phyloP scores from a whole-genome alignment of 2,797 vertebrate genomes.

The Amniataba percoides region DNA sequence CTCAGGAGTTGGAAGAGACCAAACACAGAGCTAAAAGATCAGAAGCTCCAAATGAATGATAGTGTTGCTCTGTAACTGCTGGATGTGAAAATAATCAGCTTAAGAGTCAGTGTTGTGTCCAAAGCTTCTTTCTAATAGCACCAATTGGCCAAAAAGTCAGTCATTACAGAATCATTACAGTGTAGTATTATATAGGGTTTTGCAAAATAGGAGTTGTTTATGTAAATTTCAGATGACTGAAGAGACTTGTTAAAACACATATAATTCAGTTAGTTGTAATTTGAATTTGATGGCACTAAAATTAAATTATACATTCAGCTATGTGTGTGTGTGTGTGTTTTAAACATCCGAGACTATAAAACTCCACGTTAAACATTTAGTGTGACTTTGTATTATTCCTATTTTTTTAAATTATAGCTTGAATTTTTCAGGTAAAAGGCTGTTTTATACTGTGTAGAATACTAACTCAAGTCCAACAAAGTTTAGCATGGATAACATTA shows the following conservation, averaged over 20 bases:
- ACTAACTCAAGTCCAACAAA: background rate
- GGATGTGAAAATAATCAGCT: constrained; percentile 2
- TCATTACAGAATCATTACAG: background rate
- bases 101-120: constrained; percentile 1
- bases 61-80: background rate
- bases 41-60: background rate
- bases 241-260: background rate
- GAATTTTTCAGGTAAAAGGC: constrained; percentile 2
- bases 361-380: background rate
- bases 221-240: background rate
- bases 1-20: too few species aligned
- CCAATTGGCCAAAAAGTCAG: background rate
- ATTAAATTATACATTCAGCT: background rate
- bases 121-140: background rate
- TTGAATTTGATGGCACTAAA: background rate
- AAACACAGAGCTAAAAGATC: background rate
- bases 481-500: background rate
- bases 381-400: background rate
- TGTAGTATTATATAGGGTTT: background rate
- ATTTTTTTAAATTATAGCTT: background rate
- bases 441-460: too few species aligned
- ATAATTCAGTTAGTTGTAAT: background rate
- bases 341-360: too few species aligned
- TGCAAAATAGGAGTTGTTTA: background rate
- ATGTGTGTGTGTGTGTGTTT: too few species aligned